phyloP scores from a whole-genome alignment of 2,797 vertebrate species.

The Pangasius macronema region DNA sequence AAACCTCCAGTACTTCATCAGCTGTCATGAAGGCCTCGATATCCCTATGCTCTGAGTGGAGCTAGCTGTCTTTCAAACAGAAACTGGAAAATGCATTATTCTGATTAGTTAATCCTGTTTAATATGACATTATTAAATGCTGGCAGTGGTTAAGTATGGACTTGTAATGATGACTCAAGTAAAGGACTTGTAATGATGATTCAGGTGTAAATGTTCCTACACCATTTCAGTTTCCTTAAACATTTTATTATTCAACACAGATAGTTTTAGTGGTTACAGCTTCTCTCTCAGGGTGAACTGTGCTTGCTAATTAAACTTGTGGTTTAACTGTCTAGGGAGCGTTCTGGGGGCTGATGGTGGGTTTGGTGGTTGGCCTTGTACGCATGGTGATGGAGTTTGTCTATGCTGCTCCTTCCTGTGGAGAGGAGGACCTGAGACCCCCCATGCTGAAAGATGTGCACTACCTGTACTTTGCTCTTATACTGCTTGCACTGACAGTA shows the following conservation, averaged over 20 bases:
- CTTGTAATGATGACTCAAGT: not conserved
- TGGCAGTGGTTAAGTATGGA: not conserved
- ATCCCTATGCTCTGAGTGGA: not conserved
- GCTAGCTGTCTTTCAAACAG: not conserved
- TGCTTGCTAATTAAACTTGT: not conserved
- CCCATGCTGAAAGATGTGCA: slow-evolving; percentile 83
- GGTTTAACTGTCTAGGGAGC: slow-evolving; percentile 79
- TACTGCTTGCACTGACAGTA: slow-evolving; percentile 79
- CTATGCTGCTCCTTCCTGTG: slow-evolving; percentile 79
- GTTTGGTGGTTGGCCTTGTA: slow-evolving; percentile 78
- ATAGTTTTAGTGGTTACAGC: not conserved
- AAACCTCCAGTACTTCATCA: not conserved
- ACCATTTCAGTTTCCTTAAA: not conserved
- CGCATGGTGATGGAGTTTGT: slow-evolving; percentile 89
- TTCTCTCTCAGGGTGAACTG: not conserved
- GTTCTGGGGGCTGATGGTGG: slow-evolving; percentile 91
- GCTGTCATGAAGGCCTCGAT: not conserved
- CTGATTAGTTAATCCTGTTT: not conserved
- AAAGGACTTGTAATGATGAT: not conserved
- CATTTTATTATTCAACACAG: no score
- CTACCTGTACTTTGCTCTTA: slow-evolving; percentile 93
- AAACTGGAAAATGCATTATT: not conserved
- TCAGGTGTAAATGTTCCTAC: not conserved
- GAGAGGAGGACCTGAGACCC: slow-evolving; percentile 82
- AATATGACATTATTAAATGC: not conserved